Base-by-base conservation (phyloP, 2,797 vertebrate genomes). In the Amazona finschi region DNA sequence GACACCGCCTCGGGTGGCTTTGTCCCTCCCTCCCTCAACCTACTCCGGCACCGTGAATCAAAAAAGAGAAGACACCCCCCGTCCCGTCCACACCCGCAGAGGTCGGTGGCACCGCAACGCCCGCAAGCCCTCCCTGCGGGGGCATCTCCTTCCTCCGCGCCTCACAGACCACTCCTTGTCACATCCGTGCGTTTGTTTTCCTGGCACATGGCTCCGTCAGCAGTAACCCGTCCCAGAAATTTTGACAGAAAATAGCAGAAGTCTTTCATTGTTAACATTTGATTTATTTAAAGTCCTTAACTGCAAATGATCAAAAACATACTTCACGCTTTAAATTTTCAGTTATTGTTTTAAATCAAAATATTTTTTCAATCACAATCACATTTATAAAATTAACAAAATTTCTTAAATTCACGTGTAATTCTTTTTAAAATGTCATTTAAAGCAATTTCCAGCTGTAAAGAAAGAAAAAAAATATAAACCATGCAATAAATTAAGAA, bases 401-500 rank as follows among this genome's bases (percentile, higher is more conserved):
- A 98, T 90, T 91, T 94, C 60, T 93, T 92, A 97, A 97, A 97
- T 96, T 94, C 94, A 94, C 83, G 43, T 89, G 96, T 98, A 96
- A 97, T 97, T 97, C 67, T 89, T 97, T 94, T 95, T 97, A 97
- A 78, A 97, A 96, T 91, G 97, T 98, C 95, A 98, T 97, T 98
- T 97, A 97, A 98, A 98, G 97, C 97, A 98, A 98, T 97, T 97
- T 98, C 62, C 89, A 95, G 96, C 97, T 97, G 97, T 97, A 98
- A 98, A 98, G 97, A 91, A 98, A 98, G 96, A 95, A 95, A 96
- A 95, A 95, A 96, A 96, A 96, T 97, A 97, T 97, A 98, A 98
- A 98, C 97, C 98, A 98, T 98, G 98, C 98, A 98, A 99, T 99
- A 99, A 99, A 98, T 99, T 99, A 99, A 98, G 96, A 97, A 98